These are phyloP conservation scores for Homarus americanus DNA, from an alignment of 1,140 invertebrate genomes.

Conservation along the genomic window DNA sequence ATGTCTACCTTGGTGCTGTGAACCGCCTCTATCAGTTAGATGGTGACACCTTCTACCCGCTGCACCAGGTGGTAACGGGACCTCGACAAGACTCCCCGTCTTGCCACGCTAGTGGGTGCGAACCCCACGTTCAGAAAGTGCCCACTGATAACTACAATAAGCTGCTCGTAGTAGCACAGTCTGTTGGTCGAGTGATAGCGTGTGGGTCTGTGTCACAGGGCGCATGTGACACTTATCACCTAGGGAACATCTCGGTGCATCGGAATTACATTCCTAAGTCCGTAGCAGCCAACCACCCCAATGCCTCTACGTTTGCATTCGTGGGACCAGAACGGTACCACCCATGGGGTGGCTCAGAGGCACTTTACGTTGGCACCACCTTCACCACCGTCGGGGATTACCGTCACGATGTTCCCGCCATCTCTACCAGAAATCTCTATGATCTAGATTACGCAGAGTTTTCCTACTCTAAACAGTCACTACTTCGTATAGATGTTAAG, in stretches of 20 bases:
- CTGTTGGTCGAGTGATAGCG: slow-evolving; percentile 87
- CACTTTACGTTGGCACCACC: slow-evolving; percentile 96
- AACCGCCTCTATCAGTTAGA: slow-evolving; percentile 96
- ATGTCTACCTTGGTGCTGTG: slow-evolving; percentile 95
- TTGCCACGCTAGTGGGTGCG: slow-evolving; percentile 91
- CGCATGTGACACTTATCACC: slow-evolving; percentile 88
- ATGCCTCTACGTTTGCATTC: slow-evolving; percentile 93
- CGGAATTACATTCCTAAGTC: slow-evolving; percentile 87
- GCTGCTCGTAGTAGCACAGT: slow-evolving; percentile 91
- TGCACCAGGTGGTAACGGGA: slow-evolving; percentile 86
- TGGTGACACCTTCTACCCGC: slow-evolving; percentile 86
- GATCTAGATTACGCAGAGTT: slow-evolving; percentile 88
- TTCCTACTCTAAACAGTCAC: slow-evolving; percentile 91
- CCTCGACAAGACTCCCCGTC: slow-evolving; percentile 90
- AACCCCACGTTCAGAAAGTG: slow-evolving; percentile 82
- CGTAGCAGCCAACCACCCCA: slow-evolving; percentile 94
- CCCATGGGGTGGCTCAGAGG: slow-evolving; percentile 86
- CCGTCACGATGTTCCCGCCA: slow-evolving; percentile 94
- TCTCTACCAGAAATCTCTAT: slow-evolving; percentile 90
- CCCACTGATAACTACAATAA: slow-evolving; percentile 94
- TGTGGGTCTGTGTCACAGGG: slow-evolving; percentile 94
- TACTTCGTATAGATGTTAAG: slow-evolving; percentile 94
- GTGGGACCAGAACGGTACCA: slow-evolving; percentile 93
- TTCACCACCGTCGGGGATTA: slow-evolving; percentile 95
- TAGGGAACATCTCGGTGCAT: slow-evolving; percentile 78